These are phyloP conservation scores for Sinocyclocheilus grahami DNA, from an alignment of 2,113 vertebrate species.

Conservation along the genomic window DNA sequence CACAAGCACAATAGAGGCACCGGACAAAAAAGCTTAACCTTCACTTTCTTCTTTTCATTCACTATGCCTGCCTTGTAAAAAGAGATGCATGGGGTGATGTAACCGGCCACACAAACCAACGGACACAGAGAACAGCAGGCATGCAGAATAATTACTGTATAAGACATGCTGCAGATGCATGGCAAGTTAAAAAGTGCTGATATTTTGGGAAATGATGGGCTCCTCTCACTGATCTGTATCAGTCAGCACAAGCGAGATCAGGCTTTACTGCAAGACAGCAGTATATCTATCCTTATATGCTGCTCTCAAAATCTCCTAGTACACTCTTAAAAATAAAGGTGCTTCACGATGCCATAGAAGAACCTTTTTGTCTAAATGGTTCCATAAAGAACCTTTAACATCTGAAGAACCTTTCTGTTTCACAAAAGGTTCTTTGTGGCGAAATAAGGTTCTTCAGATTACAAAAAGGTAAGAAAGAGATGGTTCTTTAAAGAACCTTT, in stretches of 20 bases:
- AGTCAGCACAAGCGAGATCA: slow-evolving; percentile 3
- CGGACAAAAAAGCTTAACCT: slow-evolving; percentile 35
- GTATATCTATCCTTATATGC: background rate
- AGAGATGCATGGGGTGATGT: background rate
- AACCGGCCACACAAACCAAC: background rate
- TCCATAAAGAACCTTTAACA: too few relatives aligned
- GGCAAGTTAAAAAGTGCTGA: slow-evolving; percentile 2
- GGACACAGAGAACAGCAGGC: slow-evolving; percentile 7
- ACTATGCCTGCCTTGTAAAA: slow-evolving; percentile 8
- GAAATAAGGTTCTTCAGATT: too few relatives aligned
- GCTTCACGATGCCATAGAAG: too few relatives aligned
- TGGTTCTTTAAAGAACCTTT: too few relatives aligned
- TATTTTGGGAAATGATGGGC: background rate
- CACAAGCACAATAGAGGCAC: slow-evolving; percentile 19
- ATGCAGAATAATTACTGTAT: background rate
- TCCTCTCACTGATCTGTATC: background rate
- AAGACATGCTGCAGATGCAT: background rate
- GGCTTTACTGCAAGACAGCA: background rate
- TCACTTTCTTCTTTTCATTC: slow-evolving; percentile 29
- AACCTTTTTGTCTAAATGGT: too few relatives aligned
- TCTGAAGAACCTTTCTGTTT: too few relatives aligned
- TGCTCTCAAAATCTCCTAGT: background rate
- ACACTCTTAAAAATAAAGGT: too few relatives aligned
- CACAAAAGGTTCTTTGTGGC: too few relatives aligned
- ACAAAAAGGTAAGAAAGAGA: too few relatives aligned